phyloP scores from a whole-genome alignment of 2,797 vertebrate species.

The Sebastes cheni region DNA sequence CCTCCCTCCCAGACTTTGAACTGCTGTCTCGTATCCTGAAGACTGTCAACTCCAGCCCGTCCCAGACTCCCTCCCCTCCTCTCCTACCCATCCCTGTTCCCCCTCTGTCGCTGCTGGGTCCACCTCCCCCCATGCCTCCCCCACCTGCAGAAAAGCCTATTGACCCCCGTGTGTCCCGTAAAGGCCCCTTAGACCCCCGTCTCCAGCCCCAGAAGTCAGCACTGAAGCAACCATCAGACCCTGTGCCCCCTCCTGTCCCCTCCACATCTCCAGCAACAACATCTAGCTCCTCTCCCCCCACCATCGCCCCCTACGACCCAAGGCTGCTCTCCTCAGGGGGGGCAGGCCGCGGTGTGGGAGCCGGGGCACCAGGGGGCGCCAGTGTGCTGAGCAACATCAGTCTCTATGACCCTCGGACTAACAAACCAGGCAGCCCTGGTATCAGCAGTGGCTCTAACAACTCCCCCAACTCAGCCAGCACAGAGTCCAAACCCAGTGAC shows the following conservation, averaged over 20 bases:
- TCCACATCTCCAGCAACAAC: conserved; percentile 48
- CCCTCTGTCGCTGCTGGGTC: conserved; percentile 39
- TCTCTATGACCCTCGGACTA: conserved; percentile 92
- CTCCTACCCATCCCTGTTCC: conserved; percentile 28
- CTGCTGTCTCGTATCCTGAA: conserved; percentile 92
- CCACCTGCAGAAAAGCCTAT: conserved; percentile 83
- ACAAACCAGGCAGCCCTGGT: conserved; percentile 78
- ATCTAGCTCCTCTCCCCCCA: conserved; percentile 53
- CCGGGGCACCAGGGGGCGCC: conserved; percentile 65
- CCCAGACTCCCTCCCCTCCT: conserved; percentile 66
- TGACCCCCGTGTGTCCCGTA: conserved; percentile 88
- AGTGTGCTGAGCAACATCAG: conserved; percentile 92
- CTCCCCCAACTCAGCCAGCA: conserved; percentile 57
- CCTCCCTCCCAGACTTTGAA: conserved; percentile 91
- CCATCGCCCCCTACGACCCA: conserved; percentile 91
- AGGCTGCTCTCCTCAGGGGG: conserved; percentile 87
- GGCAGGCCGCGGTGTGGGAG: conserved; percentile 75
- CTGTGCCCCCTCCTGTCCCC: conserved; percentile 36
- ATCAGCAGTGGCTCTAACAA: conserved; percentile 55
- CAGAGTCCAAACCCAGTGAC: conserved; percentile 78
- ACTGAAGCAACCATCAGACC: conserved; percentile 69
- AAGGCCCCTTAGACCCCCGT: conserved; percentile 84
- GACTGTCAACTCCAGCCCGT: conserved; percentile 85
- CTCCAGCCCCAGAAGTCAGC: conserved; percentile 83
- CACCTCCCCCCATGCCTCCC: conserved; percentile 53